These are phyloP conservation scores for Gallirallus australis DNA, from an alignment of 2,797 vertebrate genomes.

Conservation along the genomic window DNA sequence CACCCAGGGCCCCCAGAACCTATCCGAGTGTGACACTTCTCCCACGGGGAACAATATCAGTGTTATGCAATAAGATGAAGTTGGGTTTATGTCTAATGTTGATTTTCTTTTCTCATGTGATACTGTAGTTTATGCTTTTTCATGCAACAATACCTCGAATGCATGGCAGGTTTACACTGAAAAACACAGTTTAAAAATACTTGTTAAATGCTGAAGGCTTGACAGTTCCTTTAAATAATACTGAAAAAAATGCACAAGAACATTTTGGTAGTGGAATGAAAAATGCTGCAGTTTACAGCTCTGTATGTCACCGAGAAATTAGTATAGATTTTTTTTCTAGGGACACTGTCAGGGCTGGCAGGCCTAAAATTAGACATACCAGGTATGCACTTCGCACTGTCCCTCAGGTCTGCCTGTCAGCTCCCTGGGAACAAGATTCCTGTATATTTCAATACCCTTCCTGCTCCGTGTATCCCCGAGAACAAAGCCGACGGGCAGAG, in stretches of 20 bases:
- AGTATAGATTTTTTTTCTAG: conserved; percentile 72
- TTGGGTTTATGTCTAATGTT: conserved; percentile 31
- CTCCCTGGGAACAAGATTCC: conserved; percentile 64
- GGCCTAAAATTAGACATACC: conserved; percentile 74
- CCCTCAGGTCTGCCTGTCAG: conserved; percentile 74
- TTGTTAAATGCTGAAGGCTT: conserved; percentile 48
- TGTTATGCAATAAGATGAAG: conserved; percentile 36
- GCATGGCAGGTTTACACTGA: conserved; percentile 31
- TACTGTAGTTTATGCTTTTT: conserved; percentile 43
- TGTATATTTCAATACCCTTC: conserved; percentile 59
- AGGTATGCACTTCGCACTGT: conserved; percentile 63
- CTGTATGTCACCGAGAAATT: conserved; percentile 56
- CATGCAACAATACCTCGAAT: conserved; percentile 26
- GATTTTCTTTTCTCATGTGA: conserved; percentile 37
- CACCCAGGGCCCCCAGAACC: neutral
- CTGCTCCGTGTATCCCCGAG: neutral
- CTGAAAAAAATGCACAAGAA: conserved; percentile 13
- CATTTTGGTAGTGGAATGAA: conserved; percentile 41
- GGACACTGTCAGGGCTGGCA: conserved; percentile 69
- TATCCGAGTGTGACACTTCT: neutral
- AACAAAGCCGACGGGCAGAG: conserved; percentile 66
- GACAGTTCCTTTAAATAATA: conserved; percentile 68
- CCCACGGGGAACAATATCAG: conserved; percentile 22
- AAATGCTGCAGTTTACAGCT: conserved; percentile 64
- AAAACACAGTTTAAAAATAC: conserved; percentile 58